A percentile compares a stretch with the other conserved stretches of the same genome.
These are phyloP conservation scores for Philopotamus ludificatus DNA, from an alignment of 1,140 invertebrate species.

Conservation along the genomic window DNA sequence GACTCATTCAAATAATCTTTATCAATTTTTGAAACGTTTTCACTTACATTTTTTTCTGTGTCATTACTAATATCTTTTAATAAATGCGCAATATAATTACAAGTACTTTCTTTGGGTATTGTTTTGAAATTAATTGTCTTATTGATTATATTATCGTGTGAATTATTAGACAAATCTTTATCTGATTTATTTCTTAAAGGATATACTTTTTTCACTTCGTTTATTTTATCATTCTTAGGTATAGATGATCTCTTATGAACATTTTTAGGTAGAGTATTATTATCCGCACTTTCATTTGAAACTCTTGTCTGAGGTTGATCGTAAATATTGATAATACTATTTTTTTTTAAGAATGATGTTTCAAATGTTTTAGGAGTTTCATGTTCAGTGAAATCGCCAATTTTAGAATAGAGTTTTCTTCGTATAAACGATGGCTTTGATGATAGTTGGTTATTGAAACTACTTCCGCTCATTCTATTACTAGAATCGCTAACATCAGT, in stretches of 20 bases:
- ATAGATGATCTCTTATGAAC: too few relatives aligned
- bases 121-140: background rate
- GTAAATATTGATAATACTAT: slow-evolving; percentile 20
- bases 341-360: slow-evolving; percentile 28
- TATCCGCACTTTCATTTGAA: background rate
- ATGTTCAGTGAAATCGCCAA: slow-evolving; percentile 19
- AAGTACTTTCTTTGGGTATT: slow-evolving; percentile 25
- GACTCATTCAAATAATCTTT: slow-evolving; percentile 3
- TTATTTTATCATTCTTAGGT: background rate
- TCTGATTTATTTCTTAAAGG: slow-evolving; percentile 15
- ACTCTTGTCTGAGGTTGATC: background rate
- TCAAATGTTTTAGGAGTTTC: slow-evolving; percentile 2
- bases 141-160: background rate
- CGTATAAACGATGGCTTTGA: slow-evolving; percentile 30
- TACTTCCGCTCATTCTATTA: slow-evolving; percentile 13
- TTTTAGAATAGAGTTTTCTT: slow-evolving; percentile 24
- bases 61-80: slow-evolving; percentile 10
- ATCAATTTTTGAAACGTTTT: background rate
- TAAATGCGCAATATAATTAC: slow-evolving; percentile 13
- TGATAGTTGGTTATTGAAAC: background rate
- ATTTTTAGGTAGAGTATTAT: background rate
- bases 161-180: background rate
- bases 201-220: slow-evolving; percentile 6
- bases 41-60: background rate
- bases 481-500: background rate